phyloP scores from a whole-genome alignment of 2,888 invertebrate genomes.

The Calephelis perditalis region DNA sequence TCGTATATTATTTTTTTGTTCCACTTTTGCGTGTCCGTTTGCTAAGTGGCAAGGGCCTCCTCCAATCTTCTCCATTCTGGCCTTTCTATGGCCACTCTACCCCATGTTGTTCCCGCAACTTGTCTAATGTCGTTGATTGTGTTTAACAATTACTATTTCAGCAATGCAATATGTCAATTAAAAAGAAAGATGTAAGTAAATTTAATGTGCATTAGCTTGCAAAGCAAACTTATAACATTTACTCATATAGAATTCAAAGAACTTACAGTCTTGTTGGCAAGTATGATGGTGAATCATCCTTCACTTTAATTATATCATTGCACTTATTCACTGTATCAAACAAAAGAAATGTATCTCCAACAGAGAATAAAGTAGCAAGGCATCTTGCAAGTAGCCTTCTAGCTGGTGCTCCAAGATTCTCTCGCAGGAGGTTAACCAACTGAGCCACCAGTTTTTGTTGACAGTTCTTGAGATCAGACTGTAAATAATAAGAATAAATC shows the following conservation, averaged over 20 bases:
- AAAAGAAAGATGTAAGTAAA: too few species aligned
- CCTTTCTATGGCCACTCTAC: too few species aligned
- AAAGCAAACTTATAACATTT: conserved; percentile 4
- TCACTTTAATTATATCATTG: conserved; percentile 97
- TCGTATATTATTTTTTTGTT: too few species aligned
- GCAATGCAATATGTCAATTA: too few species aligned
- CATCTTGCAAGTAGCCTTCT: conserved; percentile 93
- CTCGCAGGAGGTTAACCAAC: conserved; percentile 91
- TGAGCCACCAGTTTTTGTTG: conserved; percentile 97
- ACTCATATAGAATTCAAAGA: conserved; percentile 34
- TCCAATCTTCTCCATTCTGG: too few species aligned
- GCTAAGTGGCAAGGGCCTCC: too few species aligned
- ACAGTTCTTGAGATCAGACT: conserved; percentile 97
- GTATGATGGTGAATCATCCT: conserved; percentile 98
- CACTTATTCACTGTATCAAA: conserved; percentile 99
- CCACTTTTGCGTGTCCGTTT: too few species aligned
- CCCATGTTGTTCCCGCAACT: too few species aligned
- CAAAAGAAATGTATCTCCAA: conserved; percentile 97
- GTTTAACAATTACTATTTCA: too few species aligned
- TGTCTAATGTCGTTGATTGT: too few species aligned
- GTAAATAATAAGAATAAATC: conserved; percentile 40
- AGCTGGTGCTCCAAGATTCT: conserved; percentile 95
- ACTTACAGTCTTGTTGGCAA: conserved; percentile 96
- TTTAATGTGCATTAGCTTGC: too few species aligned
- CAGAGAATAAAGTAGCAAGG: conserved; percentile 95